Conservation (phyloP, 2,113 vertebrate species). For the Urocitellus parryii region DNA sequence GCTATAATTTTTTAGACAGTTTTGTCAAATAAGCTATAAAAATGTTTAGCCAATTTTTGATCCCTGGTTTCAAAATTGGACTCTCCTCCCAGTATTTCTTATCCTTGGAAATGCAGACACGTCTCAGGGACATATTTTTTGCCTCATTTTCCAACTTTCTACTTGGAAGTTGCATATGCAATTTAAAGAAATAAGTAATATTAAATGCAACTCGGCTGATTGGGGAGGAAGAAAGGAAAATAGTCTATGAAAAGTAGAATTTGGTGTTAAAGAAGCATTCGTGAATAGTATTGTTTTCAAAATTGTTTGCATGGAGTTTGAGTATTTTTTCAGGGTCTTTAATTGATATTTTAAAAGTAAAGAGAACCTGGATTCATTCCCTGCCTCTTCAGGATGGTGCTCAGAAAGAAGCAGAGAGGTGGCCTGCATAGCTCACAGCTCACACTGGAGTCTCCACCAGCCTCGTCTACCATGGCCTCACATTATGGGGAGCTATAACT, state of each 20-base stretch:
- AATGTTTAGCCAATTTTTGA: constrained; percentile 76
- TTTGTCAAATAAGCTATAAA: constrained; percentile 77
- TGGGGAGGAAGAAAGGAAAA: not conserved
- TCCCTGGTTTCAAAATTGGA: constrained; percentile 69
- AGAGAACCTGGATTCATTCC: not conserved
- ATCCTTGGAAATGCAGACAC: constrained; percentile 60
- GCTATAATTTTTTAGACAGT: constrained; percentile 69
- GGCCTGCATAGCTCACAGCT: not conserved
- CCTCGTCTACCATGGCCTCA: no score
- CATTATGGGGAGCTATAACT: not conserved
- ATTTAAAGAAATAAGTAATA: constrained; percentile 55
- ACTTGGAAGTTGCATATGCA: constrained; percentile 62
- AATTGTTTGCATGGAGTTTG: not conserved
- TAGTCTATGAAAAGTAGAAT: not conserved
- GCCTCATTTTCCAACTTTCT: constrained; percentile 71
- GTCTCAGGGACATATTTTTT: constrained; percentile 64
- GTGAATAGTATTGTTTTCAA: not conserved
- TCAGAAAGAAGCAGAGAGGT: not conserved
- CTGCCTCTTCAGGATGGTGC: not conserved
- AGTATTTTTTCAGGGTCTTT: not conserved
- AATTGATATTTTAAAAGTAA: constrained; percentile 24
- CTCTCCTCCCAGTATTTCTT: constrained; percentile 67
- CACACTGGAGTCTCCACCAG: not conserved
- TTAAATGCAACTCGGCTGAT: constrained; percentile 42
- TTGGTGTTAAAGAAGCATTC: not conserved